These are phyloP conservation scores for Isaurus tuberculatus DNA, from an alignment of 92 coral and sea anemone genomes.

Conservation along the genomic window DNA sequence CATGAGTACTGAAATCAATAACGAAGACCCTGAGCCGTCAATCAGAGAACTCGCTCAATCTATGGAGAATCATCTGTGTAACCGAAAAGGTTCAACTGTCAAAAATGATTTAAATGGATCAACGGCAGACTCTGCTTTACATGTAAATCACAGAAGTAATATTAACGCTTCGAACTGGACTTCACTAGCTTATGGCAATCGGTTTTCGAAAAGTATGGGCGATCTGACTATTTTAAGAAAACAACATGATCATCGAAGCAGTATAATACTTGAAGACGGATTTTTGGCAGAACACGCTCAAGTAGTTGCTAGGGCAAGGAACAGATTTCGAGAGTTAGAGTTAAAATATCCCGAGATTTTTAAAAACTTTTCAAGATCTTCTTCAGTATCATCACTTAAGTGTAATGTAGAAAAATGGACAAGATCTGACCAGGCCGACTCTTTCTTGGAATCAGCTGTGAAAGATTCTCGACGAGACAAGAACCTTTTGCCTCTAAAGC, in stretches of 20 bases:
- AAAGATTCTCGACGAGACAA: background rate
- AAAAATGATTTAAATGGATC: background rate
- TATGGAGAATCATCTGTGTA: constrained; percentile 22
- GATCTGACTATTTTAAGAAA: constrained; percentile 67
- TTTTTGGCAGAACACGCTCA: constrained; percentile 78
- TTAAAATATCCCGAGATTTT: constrained; percentile 90
- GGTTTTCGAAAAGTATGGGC: constrained; percentile 90
- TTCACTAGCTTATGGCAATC: constrained; percentile 59
- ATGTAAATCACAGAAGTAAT: background rate
- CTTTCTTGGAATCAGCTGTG: constrained; percentile 2
- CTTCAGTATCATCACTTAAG: constrained; percentile 65
- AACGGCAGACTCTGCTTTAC: background rate
- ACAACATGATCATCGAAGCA: constrained; percentile 57
- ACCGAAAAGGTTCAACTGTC: constrained; percentile 11
- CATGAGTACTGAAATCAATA: constrained; percentile 9
- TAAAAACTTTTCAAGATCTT: constrained; percentile 67
- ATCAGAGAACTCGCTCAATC: constrained; percentile 16
- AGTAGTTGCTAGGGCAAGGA: constrained; percentile 85
- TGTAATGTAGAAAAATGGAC: constrained; percentile 23
- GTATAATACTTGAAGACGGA: constrained; percentile 87
- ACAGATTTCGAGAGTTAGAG: constrained; percentile 86
- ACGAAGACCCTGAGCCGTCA: background rate
- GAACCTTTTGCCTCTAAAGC: constrained; percentile 47
- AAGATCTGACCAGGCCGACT: background rate
- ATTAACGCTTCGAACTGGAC: background rate